Evolutionary conservation across 2,797 vertebrate species (phyloP).

Genomic region (Natrix natrix): DNA sequence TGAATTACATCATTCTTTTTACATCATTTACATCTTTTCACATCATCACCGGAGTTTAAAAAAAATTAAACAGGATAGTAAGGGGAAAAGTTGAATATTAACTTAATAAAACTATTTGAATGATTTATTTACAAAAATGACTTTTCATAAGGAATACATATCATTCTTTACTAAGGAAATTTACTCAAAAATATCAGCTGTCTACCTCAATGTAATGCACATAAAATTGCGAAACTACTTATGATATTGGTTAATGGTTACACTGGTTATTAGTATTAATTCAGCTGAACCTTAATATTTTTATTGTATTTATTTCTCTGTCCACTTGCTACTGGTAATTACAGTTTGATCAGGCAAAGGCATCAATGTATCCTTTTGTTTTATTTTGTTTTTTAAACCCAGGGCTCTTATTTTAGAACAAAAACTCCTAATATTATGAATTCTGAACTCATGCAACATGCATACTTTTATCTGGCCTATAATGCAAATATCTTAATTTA

Average conservation of each 20-base stretch:
- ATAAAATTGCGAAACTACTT: background rate
- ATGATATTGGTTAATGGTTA: background rate
- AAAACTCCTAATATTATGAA: background rate
- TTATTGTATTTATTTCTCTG: background rate
- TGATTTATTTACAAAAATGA: background rate
- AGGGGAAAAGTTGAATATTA: background rate
- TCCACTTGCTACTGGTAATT: background rate
- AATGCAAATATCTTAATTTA: background rate
- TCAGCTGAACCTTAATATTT: background rate
- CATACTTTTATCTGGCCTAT: background rate
- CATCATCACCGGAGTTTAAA: background rate
- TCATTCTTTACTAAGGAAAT: background rate
- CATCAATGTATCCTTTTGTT: background rate
- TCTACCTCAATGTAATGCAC: background rate
- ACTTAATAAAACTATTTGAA: background rate
- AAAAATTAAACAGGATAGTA: background rate
- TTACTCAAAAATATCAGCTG: background rate
- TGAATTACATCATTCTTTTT: slow-evolving; percentile 49
- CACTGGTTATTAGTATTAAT: background rate
- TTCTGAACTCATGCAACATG: background rate
- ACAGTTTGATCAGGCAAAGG: background rate
- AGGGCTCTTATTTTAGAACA: background rate
- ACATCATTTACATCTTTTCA: no score
- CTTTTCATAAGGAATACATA: background rate
- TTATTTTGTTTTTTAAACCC: background rate